Conservation (phyloP, 2,888 invertebrate genomes). For the Drosophila mayaguana region DNA sequence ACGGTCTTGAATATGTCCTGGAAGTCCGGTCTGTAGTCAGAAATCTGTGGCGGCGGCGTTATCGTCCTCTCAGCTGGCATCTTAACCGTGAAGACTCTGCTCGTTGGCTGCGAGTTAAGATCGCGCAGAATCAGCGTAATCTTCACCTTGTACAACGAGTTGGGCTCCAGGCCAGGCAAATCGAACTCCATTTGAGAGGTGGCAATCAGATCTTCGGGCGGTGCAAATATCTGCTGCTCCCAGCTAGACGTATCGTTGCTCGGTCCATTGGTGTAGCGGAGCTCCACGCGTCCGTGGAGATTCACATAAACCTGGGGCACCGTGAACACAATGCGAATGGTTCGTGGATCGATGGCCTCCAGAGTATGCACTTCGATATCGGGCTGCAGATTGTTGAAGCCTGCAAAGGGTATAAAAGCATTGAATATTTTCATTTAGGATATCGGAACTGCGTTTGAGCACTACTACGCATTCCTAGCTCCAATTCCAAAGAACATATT, state of each 20-base stretch:
- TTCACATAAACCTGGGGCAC: conserved; percentile 94
- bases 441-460: not conserved
- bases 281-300: conserved; percentile 93
- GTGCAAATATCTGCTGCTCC: conserved; percentile 94
- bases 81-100: conserved; percentile 90
- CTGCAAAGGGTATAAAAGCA: conserved; percentile 35
- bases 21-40: conserved; percentile 84
- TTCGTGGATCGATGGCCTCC: conserved; percentile 91
- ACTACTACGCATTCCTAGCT: not conserved
- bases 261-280: conserved; percentile 92
- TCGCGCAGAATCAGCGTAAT: conserved; percentile 92
- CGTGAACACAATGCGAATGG: conserved; percentile 92
- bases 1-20: conserved; percentile 86
- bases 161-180: conserved; percentile 90
- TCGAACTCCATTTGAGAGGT: conserved; percentile 95
- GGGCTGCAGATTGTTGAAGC: conserved; percentile 78
- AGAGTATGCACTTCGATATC: conserved; percentile 87
- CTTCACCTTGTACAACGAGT: conserved; percentile 93
- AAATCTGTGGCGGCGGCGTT: conserved; percentile 85
- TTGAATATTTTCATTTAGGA: not conserved
- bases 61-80: conserved; percentile 87
- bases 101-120: conserved; percentile 91
- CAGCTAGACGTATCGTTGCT: conserved; percentile 90
- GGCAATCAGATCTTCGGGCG: conserved; percentile 93
- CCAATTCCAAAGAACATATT: conserved; percentile 24